Evolutionary conservation across 1,140 invertebrate genomes (phyloP).

Genomic region (Cotesia glomerata): DNA sequence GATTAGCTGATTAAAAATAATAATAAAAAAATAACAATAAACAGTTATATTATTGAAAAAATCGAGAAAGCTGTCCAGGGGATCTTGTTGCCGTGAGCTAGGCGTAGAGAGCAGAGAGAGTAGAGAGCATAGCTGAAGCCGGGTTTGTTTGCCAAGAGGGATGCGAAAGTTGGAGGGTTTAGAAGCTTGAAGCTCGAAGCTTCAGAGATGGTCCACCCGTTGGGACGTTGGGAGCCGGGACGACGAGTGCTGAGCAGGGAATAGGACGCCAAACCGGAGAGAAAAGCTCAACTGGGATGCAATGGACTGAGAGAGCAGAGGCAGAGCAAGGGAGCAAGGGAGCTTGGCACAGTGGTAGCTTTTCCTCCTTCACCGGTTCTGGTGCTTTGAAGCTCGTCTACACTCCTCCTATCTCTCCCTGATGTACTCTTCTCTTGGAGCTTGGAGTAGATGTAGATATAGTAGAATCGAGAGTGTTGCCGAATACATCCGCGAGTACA

Average conservation of each 20-base stretch:
- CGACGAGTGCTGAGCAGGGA: slow-evolving; percentile 1
- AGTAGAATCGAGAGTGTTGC: slow-evolving; percentile 9
- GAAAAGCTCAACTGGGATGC: neutral
- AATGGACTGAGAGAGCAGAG: neutral
- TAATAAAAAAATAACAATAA: slow-evolving; percentile 4
- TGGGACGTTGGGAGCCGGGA: slow-evolving; percentile 14
- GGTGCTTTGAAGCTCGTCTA: neutral
- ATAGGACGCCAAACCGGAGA: neutral
- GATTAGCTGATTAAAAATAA: neutral
- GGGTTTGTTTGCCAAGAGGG: slow-evolving; percentile 58
- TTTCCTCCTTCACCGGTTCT: slow-evolving; percentile 11
- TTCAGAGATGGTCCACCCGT: slow-evolving; percentile 31
- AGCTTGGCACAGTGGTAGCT: slow-evolving; percentile 35
- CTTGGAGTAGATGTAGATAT: too few species aligned
- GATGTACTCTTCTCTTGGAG: too few species aligned
- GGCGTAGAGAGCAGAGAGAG: neutral
- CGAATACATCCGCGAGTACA: neutral
- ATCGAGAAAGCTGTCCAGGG: slow-evolving; percentile 35
- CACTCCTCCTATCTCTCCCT: neutral
- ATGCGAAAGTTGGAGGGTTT: slow-evolving; percentile 51
- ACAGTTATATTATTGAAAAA: slow-evolving; percentile 18
- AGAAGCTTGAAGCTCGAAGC: slow-evolving; percentile 33
- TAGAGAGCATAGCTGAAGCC: slow-evolving; percentile 13
- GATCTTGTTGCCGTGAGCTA: slow-evolving; percentile 43
- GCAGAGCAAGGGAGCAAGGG: slow-evolving; percentile 39